phyloP scores from a whole-genome alignment of 2,797 vertebrate genomes.

The Selene dorsalis region DNA sequence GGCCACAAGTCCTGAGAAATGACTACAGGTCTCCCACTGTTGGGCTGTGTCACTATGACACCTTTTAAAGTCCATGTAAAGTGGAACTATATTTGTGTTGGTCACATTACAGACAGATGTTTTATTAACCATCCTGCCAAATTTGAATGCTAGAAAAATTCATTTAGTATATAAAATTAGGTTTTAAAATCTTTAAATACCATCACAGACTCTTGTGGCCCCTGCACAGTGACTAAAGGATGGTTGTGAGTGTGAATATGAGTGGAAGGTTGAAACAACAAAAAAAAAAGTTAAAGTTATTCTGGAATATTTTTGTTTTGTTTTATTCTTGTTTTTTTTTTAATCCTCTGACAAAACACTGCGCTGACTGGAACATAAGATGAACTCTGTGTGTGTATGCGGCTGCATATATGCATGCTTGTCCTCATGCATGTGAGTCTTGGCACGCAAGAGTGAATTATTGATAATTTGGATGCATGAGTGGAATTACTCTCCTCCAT shows the following conservation, averaged over 20 bases:
- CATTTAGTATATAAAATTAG: too few relatives aligned
- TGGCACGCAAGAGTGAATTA: conserved; percentile 60
- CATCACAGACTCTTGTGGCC: conserved; percentile 47
- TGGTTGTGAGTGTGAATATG: background rate
- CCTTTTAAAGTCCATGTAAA: conserved; percentile 25
- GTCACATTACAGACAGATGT: too few relatives aligned
- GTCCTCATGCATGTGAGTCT: conserved; percentile 25
- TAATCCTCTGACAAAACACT: background rate
- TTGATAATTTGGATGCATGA: conserved; percentile 50
- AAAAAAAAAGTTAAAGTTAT: background rate
- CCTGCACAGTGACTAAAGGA: conserved; percentile 17
- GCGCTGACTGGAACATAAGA: background rate
- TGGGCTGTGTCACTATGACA: conserved; percentile 53
- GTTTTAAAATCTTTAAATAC: conserved; percentile 37
- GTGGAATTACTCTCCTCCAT: conserved; percentile 32
- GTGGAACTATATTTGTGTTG: too few relatives aligned
- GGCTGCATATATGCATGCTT: conserved; percentile 21
- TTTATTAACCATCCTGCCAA: too few relatives aligned
- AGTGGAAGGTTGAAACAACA: background rate
- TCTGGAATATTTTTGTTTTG: background rate
- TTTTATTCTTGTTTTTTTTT: background rate
- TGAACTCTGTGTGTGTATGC: background rate
- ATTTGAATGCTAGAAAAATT: too few relatives aligned
- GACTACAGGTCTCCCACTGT: conserved; percentile 41
- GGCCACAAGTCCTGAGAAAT: conserved; percentile 27